Base-by-base conservation (phyloP, 2,797 vertebrate genomes). In the Eupleurogrammus muticus region DNA sequence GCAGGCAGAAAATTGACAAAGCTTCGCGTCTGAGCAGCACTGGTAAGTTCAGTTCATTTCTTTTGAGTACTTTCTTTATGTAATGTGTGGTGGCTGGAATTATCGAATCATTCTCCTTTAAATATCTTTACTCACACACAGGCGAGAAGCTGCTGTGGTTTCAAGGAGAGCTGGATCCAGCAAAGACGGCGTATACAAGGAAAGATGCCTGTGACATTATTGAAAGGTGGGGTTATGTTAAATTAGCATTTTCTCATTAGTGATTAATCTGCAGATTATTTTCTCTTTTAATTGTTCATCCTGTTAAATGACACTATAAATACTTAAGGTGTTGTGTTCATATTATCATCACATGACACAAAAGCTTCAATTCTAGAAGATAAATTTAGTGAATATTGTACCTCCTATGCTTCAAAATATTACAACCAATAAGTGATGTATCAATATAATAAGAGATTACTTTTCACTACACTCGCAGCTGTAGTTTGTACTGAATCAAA, bases 111-210 rank as follows among this genome's bases (percentile, higher is more conserved):
- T 4, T 19, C 19, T 9, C 12, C 3, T 9, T 28, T 17, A n/a
- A 42, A 46, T 17, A 11, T 0, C 10, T 0, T 55, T 47, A 5
- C 6, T 28, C 3, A 20, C 32, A 65, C 34, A 2, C 57, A 99
- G 97, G 97, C 77, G 97, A 99, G 84, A 99, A 97, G 86, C 92
- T 99, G 57, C 76, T 95, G 40, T 99, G 97, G 97, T 99, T 99
- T 93, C 96, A 98, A 76, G 93, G 59, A 87, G 94, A 97, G 52
- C 84, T 99, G 79, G 95, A 98, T 70, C 90, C 95, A 8, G 36
- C 66, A 54, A 98, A 96, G 90, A 64, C 66, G 0, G 79, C 82
- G n/a, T 99, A 96, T 88, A 95, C 94, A 23, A 97, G 90, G 89
- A 94, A 93, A 82, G 96, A 97, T 40, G 96, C 96, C 51, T 97